Evolutionary conservation across 1,140 invertebrate species (phyloP).

Genomic region (Neotoxoptera formosana): DNA sequence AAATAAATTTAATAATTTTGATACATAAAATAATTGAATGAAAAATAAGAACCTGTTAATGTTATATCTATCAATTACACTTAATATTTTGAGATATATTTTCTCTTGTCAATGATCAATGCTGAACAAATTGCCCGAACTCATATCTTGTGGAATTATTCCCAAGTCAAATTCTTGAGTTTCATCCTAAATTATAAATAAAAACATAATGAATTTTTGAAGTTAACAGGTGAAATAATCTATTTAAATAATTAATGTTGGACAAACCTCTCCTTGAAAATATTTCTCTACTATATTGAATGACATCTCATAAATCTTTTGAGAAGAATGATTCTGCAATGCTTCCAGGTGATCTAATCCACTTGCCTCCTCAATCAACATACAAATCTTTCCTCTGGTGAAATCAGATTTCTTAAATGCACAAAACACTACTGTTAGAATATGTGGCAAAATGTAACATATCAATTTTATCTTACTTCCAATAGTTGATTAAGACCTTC

Average conservation of each 20-base stretch:
- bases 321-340: conserved; percentile 78
- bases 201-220: background rate
- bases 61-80: background rate
- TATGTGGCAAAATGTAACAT: background rate
- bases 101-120: conserved; percentile 22
- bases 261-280: conserved; percentile 71
- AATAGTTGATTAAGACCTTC: conserved; percentile 74
- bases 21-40: background rate
- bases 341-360: conserved; percentile 80
- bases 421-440: conserved; percentile 45
- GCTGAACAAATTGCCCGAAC: background rate
- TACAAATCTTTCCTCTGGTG: conserved; percentile 66
- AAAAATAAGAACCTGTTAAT: background rate
- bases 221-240: background rate
- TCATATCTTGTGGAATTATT: background rate
- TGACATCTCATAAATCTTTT: conserved; percentile 84
- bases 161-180: background rate
- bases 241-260: background rate
- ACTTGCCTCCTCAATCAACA: conserved; percentile 72
- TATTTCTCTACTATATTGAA: conserved; percentile 83
- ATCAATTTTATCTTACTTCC: conserved; percentile 61
- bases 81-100: background rate
- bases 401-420: conserved; percentile 65
- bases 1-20: background rate
- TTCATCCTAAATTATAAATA: conserved; percentile 24